These are phyloP conservation scores for Tinamus major DNA, from an alignment of 2,797 vertebrate species.

Conservation along the genomic window DNA sequence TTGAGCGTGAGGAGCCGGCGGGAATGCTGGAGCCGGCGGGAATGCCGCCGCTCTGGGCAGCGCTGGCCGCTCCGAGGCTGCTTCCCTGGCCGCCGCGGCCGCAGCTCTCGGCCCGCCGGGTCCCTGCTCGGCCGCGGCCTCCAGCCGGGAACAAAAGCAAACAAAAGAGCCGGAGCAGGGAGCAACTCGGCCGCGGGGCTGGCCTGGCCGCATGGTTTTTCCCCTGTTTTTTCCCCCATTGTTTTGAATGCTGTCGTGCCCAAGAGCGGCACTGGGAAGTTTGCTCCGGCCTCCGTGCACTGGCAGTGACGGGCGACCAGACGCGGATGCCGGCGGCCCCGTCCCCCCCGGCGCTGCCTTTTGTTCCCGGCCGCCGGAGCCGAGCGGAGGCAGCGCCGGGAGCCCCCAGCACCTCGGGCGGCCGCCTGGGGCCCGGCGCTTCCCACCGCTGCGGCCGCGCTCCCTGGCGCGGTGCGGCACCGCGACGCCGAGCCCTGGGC, in stretches of 20 bases:
- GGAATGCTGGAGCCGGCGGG: not conserved
- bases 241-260: conserved; percentile 4
- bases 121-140: conserved; percentile 10
- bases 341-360: conserved; percentile 73
- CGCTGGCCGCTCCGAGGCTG: not conserved
- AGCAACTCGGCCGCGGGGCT: conserved; percentile 18
- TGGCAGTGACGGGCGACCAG: not conserved
- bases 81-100: not conserved
- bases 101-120: not conserved
- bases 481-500: too few relatives aligned
- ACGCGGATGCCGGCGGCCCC: conserved; percentile 55
- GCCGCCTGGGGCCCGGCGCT: conserved; percentile 52
- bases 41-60: too few relatives aligned
- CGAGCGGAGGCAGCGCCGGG: conserved; percentile 49
- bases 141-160: conserved; percentile 39
- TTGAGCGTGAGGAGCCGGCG: not conserved
- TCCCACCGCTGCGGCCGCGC: too few relatives aligned
- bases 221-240: not conserved
- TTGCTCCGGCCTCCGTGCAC: conserved; percentile 53
- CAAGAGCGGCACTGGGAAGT: conserved; percentile 64
- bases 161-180: not conserved
- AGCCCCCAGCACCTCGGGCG: conserved; percentile 57
- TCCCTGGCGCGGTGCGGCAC: too few relatives aligned
- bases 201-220: conserved; percentile 40
- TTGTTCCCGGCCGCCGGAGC: conserved; percentile 80